Percentiles rank a stretch among this genome's conserved stretches.
These are phyloP conservation scores for Diploptera punctata DNA, from an alignment of 2,888 invertebrate species.

Conservation along the genomic window DNA sequence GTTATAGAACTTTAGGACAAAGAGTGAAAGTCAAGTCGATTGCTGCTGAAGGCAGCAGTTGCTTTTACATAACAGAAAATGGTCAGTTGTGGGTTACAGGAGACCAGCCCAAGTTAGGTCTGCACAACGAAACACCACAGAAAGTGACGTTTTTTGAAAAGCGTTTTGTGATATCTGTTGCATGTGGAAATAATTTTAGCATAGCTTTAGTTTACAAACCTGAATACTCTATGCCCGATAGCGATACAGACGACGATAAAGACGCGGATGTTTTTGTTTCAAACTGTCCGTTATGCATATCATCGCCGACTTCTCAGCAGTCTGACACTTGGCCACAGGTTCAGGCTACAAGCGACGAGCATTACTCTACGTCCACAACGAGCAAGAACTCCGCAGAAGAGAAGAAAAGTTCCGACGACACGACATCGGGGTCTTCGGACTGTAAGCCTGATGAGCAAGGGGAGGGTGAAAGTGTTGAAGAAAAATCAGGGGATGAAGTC, in stretches of 20 bases:
- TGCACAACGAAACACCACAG: conserved; percentile 62
- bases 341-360: conserved; percentile 64
- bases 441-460: conserved; percentile 44
- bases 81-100: conserved; percentile 76
- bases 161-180: conserved; percentile 70
- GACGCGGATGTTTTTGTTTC: conserved; percentile 67
- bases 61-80: conserved; percentile 68
- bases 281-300: conserved; percentile 67
- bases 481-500: not conserved
- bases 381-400: conserved; percentile 60
- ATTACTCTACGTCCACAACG: conserved; percentile 62
- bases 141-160: conserved; percentile 73
- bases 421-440: conserved; percentile 62
- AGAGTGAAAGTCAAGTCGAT: conserved; percentile 68
- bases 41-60: conserved; percentile 66
- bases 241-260: conserved; percentile 59
- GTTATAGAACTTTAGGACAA: conserved; percentile 67
- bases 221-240: conserved; percentile 52
- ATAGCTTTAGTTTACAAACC: conserved; percentile 72
- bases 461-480: not conserved
- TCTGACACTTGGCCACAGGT: conserved; percentile 67
- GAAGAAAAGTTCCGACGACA: conserved; percentile 63
- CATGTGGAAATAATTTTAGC: conserved; percentile 79
- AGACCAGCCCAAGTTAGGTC: conserved; percentile 69
- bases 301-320: conserved; percentile 65